phyloP scores from a whole-genome alignment of 1,140 invertebrate genomes.

The Acyrthosiphon pisum region DNA sequence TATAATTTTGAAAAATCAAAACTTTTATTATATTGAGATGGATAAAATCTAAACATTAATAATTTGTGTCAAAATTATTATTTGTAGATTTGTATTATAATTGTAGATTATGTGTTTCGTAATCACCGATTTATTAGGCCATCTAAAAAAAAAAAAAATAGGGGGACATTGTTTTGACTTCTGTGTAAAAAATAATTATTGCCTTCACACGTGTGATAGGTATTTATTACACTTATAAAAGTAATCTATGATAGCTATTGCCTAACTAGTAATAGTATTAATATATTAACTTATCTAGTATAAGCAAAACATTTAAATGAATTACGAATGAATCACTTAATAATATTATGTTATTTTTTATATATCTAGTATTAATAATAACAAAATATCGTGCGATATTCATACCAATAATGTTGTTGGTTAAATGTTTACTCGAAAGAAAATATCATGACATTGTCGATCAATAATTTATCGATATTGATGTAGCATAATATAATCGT shows the following conservation, averaged over 20 bases:
- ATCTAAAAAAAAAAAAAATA: too few relatives aligned
- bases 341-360: background rate
- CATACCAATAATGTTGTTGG: background rate
- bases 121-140: background rate
- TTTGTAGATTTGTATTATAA: too few relatives aligned
- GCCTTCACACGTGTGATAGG: background rate
- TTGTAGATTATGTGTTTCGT: background rate
- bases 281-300: background rate
- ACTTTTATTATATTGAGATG: too few relatives aligned
- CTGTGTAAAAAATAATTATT: background rate
- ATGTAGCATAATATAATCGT: background rate
- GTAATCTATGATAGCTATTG: background rate
- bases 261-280: background rate
- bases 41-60: background rate
- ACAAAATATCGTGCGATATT: background rate
- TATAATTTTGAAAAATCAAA: background rate
- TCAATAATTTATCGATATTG: background rate
- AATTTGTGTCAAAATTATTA: background rate
- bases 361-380: background rate
- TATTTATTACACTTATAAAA: background rate
- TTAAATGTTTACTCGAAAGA: background rate
- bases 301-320: background rate
- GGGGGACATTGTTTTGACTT: background rate
- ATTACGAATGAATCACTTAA: background rate
- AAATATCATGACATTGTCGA: background rate